Conservation (phyloP, 1,140 invertebrate genomes). For the Bursaphelenchus mucronatus region DNA sequence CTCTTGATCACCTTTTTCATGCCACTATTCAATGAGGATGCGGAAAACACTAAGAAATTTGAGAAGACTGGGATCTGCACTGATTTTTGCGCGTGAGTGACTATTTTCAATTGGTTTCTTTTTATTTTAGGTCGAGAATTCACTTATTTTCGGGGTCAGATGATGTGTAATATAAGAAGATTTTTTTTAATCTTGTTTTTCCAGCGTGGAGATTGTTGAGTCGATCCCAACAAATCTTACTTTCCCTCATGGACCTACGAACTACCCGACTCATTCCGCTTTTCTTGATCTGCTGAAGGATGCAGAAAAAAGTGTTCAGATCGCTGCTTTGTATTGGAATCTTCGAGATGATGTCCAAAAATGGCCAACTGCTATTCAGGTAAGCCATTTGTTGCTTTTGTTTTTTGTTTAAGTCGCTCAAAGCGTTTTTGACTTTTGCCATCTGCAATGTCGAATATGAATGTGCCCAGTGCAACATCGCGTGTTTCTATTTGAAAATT, state of each 20-base stretch:
- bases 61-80: slow-evolving; percentile 41
- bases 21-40: slow-evolving; percentile 53
- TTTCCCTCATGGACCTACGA: slow-evolving; percentile 22
- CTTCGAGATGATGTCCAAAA: slow-evolving; percentile 33
- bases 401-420: not conserved
- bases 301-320: slow-evolving; percentile 47
- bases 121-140: slow-evolving; percentile 15
- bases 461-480: no score
- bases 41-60: slow-evolving; percentile 35
- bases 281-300: slow-evolving; percentile 45
- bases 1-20: slow-evolving; percentile 55
- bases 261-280: slow-evolving; percentile 21
- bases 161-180: slow-evolving; percentile 3
- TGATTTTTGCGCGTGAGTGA: slow-evolving; percentile 38
- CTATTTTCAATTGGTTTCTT: slow-evolving; percentile 11
- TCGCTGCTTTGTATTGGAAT: slow-evolving; percentile 58
- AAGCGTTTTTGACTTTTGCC: not conserved
- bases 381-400: slow-evolving; percentile 23
- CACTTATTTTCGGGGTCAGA: slow-evolving; percentile 1
- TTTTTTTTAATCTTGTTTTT: slow-evolving; percentile 16
- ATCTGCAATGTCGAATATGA: no score
- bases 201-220: slow-evolving; percentile 48
- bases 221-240: slow-evolving; percentile 53
- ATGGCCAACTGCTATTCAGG: slow-evolving; percentile 47
- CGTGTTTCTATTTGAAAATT: not conserved